Evolutionary conservation across 2,797 vertebrate species (phyloP), one percentile per base, ranked within the genome.

Genomic region (Tympanoctomys barrerae): DNA sequence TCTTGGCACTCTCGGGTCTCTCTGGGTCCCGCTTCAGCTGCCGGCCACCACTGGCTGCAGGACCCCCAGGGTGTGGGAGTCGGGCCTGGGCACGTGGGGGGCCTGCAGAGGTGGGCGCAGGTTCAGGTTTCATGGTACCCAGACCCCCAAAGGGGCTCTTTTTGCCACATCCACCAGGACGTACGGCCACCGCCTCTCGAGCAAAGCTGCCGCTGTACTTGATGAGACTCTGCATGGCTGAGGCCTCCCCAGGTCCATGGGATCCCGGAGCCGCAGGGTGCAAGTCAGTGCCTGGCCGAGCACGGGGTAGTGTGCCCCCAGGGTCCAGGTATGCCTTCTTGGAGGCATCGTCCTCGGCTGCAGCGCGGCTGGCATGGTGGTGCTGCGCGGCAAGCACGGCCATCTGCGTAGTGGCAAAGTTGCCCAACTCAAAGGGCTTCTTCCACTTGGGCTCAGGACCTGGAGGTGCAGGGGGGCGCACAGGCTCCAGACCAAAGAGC

Each of bases 141-240:
- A 99, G 98, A 24, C 99, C 99, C 0, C 99, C 99, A 0, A 99
- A 99, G 0, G 99, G 99, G 91, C 99, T 99, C 93, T 99, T 99
- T 97, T 99, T 98, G 96, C 98, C 98, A 0, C 98, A 97, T 18
- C 98, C 97, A 1, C 98, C 99, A 0, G 97, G 96, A 94, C 99
- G 99, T 54, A 99, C 98, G 0, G 99, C 80, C 0, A 98, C 98
- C 0, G 97, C 91, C 80, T 99, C 99, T 0, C 99, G 98, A 1
- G 99, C 98, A 86, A 99, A 99, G 98, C 99, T 99, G 31, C 99
- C 99, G 0, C 99, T 99, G 98, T 99, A 99, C 87, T 99, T 99
- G 97, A 99, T 99, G 87, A 99, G 99, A 97, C 99, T 99, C 98
- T 99, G 99, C 99, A 99, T 99, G 97, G 99, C 99, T 0, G 99